Evolutionary conservation across 2,888 invertebrate genomes (phyloP), one percentile per base, ranked within the genome.

Genomic region (Ennomos quercinarius): DNA sequence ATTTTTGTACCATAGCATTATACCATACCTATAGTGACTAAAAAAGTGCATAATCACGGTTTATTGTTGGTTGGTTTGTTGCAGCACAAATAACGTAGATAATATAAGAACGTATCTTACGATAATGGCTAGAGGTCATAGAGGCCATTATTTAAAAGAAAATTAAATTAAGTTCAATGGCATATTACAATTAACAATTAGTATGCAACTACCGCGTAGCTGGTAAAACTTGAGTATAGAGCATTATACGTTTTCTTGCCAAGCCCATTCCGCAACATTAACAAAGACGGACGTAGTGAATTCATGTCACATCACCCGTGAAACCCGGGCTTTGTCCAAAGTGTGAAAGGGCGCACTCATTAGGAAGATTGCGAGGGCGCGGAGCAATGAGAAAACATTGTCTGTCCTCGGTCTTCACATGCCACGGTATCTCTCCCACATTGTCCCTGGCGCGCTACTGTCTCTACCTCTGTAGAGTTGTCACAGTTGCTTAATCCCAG

Each of bases 321-420:
- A 88, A 89, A 87, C 89, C 90, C 83, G 77, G 72, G 83, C 89
- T 89, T 91, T 91, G 89, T 91, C 79, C 81, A 71, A 77, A 84
- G 91, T 90, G 91, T 90, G 89, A 91, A 91, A 91, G 90, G 89
- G 89, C 82, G 86, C 89, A 89, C 89, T 92, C 92, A 91, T 92
- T 92, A 92, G 91, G 91, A 90, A 91, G 91, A 92, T 91, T 92
- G 92, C 91, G 84, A 87, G 90, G 89, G 91, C 84, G 86, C 78
- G 74, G 76, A 73, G 78, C 73, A 74, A 76, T 74, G 77, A 77
- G 70, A 80, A 70, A 85, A 87, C 88, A 89, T 79, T 88, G 87
- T 89, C 80, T 86, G 71, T 75, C 73, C 66, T 59, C 69, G 70
- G 71, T 76, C 73, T 65, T 59, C 69, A 70, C 73, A 47, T 50